phyloP scores from a whole-genome alignment of 2,888 invertebrate species.

The Metacarcinus magister region DNA sequence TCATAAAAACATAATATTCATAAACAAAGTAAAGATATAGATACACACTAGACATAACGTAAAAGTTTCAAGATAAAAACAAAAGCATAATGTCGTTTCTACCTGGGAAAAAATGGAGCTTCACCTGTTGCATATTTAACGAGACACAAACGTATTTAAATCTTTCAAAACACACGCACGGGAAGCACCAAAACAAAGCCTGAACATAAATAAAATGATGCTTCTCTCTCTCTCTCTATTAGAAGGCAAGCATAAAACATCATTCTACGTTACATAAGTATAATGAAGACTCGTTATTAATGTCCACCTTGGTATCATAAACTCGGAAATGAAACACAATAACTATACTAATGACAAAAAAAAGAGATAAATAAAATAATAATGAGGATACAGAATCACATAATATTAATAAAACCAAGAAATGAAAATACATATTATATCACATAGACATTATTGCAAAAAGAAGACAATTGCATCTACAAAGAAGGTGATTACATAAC shows the following conservation, averaged over 20 bases:
- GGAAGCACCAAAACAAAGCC: background rate
- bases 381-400: background rate
- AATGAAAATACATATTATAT: too few species aligned
- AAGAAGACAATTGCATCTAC: too few species aligned
- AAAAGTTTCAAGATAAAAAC: background rate
- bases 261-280: background rate
- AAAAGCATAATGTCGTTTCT: background rate
- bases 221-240: background rate
- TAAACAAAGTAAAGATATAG: background rate
- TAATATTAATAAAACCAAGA: background rate
- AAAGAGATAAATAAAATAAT: background rate
- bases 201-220: slow-evolving; percentile 47
- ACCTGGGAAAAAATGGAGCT: background rate
- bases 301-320: background rate
- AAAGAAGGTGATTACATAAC: too few species aligned
- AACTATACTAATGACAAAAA: background rate
- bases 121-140: slow-evolving; percentile 30
- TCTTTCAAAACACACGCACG: background rate
- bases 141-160: background rate
- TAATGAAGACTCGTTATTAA: background rate
- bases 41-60: background rate
- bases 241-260: background rate
- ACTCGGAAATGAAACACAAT: background rate
- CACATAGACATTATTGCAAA: too few species aligned
- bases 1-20: too few species aligned